phyloP scores from a whole-genome alignment of 1,140 invertebrate species.

The Pseudachorutes palmiensis region DNA sequence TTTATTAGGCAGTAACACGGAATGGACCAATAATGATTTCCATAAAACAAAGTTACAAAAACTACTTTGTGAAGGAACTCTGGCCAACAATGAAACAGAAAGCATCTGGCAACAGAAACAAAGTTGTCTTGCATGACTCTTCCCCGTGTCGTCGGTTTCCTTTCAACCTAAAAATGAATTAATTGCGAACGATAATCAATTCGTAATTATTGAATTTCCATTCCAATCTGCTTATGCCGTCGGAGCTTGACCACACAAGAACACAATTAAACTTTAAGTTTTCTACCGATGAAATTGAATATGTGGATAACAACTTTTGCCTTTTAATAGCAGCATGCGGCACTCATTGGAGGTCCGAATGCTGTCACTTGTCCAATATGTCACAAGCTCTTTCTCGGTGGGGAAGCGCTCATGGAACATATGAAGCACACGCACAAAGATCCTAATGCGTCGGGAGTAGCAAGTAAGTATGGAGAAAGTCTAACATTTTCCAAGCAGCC shows the following conservation, averaged over 20 bases:
- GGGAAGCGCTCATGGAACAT: slow-evolving; percentile 85
- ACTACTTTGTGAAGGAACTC: no score
- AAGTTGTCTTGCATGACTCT: no score
- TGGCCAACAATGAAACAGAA: no score
- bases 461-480: slow-evolving; percentile 64
- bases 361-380: slow-evolving; percentile 77
- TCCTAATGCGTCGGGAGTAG: slow-evolving; percentile 73
- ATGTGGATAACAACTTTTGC: not conserved
- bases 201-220: no score
- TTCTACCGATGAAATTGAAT: not conserved
- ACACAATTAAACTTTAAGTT: not conserved
- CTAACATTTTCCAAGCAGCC: not conserved
- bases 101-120: no score
- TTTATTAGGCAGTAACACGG: not conserved
- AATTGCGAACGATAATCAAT: no score
- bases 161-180: no score
- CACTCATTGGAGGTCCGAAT: slow-evolving; percentile 78
- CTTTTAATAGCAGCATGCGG: slow-evolving; percentile 83
- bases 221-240: no score
- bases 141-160: no score
- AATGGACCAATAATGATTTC: not conserved
- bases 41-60: no score
- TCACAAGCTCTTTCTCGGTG: slow-evolving; percentile 85
- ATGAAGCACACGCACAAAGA: slow-evolving; percentile 93
- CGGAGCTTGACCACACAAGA: not conserved